Conservation (phyloP, 2,113 vertebrate genomes). For the Kryptolebias marmoratus region DNA sequence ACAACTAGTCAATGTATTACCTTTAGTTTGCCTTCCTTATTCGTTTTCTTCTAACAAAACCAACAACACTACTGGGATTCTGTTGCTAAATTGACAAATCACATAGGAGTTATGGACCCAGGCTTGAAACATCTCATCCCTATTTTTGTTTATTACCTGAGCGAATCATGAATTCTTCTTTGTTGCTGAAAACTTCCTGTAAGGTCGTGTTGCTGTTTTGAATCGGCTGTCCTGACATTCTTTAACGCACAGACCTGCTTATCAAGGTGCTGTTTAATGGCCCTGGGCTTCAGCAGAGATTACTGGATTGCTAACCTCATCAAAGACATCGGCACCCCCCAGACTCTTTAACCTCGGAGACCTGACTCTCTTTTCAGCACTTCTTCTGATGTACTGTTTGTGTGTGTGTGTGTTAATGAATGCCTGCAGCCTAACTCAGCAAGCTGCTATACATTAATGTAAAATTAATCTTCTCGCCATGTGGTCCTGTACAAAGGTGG, state of each 20-base stretch:
- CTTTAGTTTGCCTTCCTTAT: too few relatives aligned
- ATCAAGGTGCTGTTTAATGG: conserved; percentile 64
- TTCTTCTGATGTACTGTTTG: conserved; percentile 43
- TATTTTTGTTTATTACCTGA: neutral
- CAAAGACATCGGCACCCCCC: conserved; percentile 65
- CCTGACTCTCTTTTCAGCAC: conserved; percentile 63
- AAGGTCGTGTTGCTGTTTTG: conserved; percentile 28
- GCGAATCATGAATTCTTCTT: neutral
- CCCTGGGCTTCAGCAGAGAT: conserved; percentile 54
- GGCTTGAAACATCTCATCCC: neutral
- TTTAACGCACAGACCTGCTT: conserved; percentile 42
- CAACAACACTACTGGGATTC: too few relatives aligned
- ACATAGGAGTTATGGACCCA: too few relatives aligned
- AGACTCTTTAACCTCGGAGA: conserved; percentile 70
- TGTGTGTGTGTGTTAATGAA: conserved; percentile 20
- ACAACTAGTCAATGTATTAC: too few relatives aligned
- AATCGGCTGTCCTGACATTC: conserved; percentile 30
- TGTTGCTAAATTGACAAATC: too few relatives aligned
- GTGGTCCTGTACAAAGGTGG: conserved; percentile 28
- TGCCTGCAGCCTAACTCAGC: conserved; percentile 36
- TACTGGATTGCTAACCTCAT: conserved; percentile 70
- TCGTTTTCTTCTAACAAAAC: too few relatives aligned
- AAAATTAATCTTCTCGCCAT: conserved; percentile 51
- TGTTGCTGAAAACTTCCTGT: neutral
- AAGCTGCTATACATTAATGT: conserved; percentile 56